Evolutionary conservation across 2,797 vertebrate species (phyloP), one percentile per base, ranked within the genome.

Genomic region (Buceros bicornis): DNA sequence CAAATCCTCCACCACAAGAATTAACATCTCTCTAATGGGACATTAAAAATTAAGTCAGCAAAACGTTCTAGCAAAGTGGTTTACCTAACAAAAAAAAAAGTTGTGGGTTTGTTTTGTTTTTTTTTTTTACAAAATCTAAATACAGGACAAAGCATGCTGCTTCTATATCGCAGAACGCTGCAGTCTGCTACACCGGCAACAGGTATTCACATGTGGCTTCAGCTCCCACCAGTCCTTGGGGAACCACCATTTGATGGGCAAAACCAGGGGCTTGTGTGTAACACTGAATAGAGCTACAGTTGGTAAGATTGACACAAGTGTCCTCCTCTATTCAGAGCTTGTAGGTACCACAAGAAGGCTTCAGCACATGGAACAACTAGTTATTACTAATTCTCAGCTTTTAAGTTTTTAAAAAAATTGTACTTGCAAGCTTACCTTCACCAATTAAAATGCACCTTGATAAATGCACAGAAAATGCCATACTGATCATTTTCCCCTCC

Each of bases 401-500:
- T 51, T 54, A 33, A 33, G 81, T 79, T 31, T 53, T 48, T 48
- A 28, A 0, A 43, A 73, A 78, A 58, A 19, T 3, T 13, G 10
- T 28, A 37, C 43, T 70, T 84, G 48, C 70, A 86, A 72, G 56
- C 33, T 81, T 69, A 47, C 48, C 43, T 56, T 37, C 40, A 43
- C 26, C 53, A 74, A 9, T 56, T 79, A 69, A 89, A 62, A 74
- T 22, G 31, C 13, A 61, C 16, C 7, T 4, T 0, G 0, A 76
- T 3, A 69, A 62, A 82, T 57, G 29, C 29, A 7, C 84, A 51
- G 47, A 60, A 77, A 83, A 69, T 18, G 9, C 24, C 26, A 5
- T 7, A 50, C 19, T 2, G 2, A 17, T 4, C 12, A 16, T 67
- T 58, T 28, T 16, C 1, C 3, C 7, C 29, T 6, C 26, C 15